phyloP scores from a whole-genome alignment of 1,140 invertebrate species.

The Temnothorax curvispinosus region DNA sequence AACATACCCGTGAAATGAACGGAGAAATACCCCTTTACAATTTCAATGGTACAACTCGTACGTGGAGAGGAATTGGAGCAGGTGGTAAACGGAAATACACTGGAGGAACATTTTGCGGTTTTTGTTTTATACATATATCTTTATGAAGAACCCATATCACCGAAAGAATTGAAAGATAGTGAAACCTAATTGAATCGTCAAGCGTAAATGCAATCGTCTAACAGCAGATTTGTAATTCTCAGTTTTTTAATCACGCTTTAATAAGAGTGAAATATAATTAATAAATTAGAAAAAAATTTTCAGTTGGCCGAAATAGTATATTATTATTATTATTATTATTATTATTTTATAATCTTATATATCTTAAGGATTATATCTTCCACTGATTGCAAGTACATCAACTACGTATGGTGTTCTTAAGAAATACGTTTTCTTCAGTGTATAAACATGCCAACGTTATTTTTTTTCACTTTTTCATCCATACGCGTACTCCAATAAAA shows the following conservation, averaged over 20 bases:
- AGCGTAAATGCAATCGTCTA: not conserved
- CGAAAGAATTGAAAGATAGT: not conserved
- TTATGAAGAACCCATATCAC: not conserved
- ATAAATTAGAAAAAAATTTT: not conserved
- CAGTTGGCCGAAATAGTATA: not conserved
- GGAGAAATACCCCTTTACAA: not conserved
- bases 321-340: not conserved
- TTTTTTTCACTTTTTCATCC: conserved; percentile 35
- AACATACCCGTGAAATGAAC: not conserved
- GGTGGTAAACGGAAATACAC: conserved; percentile 59
- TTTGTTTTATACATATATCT: not conserved
- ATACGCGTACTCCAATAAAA: not conserved
- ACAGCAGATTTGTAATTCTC: conserved; percentile 4
- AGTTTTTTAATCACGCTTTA: conserved; percentile 1
- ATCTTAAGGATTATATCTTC: not conserved
- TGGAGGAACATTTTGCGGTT: conserved; percentile 39
- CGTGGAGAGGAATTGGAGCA: conserved; percentile 1
- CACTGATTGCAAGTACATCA: not conserved
- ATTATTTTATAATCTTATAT: not conserved
- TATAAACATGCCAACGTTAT: conserved; percentile 32
- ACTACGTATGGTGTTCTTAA: not conserved
- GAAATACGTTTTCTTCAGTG: conserved; percentile 56
- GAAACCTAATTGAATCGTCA: conserved; percentile 14
- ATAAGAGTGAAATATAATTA: not conserved
- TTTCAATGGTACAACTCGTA: not conserved